These are phyloP conservation scores for Polyergus mexicanus DNA, from an alignment of 1,140 invertebrate species.

Conservation along the genomic window DNA sequence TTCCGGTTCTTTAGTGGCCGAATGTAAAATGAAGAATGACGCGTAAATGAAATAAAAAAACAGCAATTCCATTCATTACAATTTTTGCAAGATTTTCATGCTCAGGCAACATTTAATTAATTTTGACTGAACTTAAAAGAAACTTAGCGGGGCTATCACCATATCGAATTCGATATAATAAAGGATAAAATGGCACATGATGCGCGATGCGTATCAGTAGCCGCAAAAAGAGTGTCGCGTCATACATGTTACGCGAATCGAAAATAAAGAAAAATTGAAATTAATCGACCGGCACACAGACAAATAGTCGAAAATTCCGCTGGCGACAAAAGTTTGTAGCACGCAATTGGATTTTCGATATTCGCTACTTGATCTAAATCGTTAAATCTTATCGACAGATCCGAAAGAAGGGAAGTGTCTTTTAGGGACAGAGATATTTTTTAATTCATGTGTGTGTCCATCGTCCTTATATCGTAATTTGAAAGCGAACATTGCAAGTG, in stretches of 20 bases:
- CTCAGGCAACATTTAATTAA: not conserved
- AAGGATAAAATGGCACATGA: not conserved
- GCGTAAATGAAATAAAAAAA: not conserved
- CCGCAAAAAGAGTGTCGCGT: not conserved
- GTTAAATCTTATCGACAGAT: constrained; percentile 13
- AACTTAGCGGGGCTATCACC: constrained; percentile 3
- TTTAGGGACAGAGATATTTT: not conserved
- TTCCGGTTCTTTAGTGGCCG: not conserved
- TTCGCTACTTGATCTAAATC: not conserved
- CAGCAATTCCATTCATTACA: not conserved
- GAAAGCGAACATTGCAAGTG: not conserved
- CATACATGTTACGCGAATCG: not conserved
- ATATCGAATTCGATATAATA: constrained; percentile 41
- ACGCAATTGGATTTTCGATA: too few species aligned
- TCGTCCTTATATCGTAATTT: constrained; percentile 6
- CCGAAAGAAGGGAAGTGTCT: not conserved
- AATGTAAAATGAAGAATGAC: not conserved
- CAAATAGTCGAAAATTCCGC: not conserved
- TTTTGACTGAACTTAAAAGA: not conserved
- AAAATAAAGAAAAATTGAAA: not conserved
- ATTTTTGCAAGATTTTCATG: not conserved
- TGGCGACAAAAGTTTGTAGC: not conserved
- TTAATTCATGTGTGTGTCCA: not conserved
- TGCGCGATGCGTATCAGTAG: not conserved
- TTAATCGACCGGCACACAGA: not conserved